Base-by-base conservation (phyloP, 2,797 vertebrate genomes). In the Mus spretus region DNA sequence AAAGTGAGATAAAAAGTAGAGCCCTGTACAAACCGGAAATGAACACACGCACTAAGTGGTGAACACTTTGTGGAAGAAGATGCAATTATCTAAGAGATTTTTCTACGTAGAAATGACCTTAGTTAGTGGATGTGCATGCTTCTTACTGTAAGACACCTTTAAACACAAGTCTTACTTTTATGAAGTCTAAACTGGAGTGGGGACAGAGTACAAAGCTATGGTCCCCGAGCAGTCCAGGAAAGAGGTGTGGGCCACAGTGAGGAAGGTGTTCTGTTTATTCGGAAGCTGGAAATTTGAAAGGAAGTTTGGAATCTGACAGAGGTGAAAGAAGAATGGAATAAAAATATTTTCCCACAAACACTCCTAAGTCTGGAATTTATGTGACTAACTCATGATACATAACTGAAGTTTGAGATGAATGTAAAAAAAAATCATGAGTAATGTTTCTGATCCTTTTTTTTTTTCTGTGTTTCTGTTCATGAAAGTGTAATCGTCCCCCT, bases 321-420 rank as follows among this genome's bases (percentile, higher is more conserved):
- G 84, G 22, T 91, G 67, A 90, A 96, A 88, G 86, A 89, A 75
- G 82, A 85, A 93, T 28, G 31, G 55, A 94, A 81, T 31, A 95
- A 40, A 94, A 97, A 95, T 95, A 95, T 97, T 97, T 97, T 97
- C 96, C 97, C 96, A 97, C 94, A 96, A 98, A 97, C 98, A 97
- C 97, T 98, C 95, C 97, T 97, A 96, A 78, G 93, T 67, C 91
- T 97, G 97, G 98, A 98, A 98, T 98, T 97, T 97, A 53, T 93
- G 78, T 96, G 96, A 97, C 93, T 94, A 91, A 97, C 50, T 63
- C 89, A 93, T 74, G 91, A 92, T 79, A 86, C 81, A 90, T 83
- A 82, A 91, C 82, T 77, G 57, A 93, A 89, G 78, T 94, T 92
- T 93, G 37, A 87, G 37, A 70, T 84, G 67, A 97, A 67, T 94